Evolutionary conservation across 2,888 invertebrate species (phyloP).

Genomic region (Mylabris sibirica): DNA sequence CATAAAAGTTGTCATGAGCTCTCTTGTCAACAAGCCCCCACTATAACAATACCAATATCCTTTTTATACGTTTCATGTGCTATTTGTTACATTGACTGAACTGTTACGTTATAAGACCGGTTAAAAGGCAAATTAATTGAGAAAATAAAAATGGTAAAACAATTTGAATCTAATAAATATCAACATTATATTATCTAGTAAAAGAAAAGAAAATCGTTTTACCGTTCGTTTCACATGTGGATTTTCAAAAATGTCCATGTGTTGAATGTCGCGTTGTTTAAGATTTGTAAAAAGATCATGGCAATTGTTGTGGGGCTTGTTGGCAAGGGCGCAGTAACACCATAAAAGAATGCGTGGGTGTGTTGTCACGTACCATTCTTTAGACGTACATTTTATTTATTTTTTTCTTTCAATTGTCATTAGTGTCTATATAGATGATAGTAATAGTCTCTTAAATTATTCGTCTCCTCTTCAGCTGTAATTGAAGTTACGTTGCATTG

Average conservation of each 20-base stretch:
- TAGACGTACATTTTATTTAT: slow-evolving; percentile 23
- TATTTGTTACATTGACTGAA: background rate
- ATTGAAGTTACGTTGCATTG: slow-evolving; percentile 52
- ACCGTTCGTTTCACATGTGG: background rate
- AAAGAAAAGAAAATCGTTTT: background rate
- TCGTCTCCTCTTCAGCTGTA: slow-evolving; percentile 49
- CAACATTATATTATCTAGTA: background rate
- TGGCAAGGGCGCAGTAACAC: slow-evolving; percentile 49
- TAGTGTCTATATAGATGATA: slow-evolving; percentile 28
- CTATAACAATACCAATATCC: slow-evolving; percentile 36
- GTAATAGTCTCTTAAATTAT: slow-evolving; percentile 38
- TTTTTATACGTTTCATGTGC: slow-evolving; percentile 20
- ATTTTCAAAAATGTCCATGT: background rate
- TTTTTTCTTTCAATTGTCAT: slow-evolving; percentile 22
- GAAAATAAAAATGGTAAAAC: background rate
- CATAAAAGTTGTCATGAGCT: slow-evolving; percentile 40
- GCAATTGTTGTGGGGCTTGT: slow-evolving; percentile 46
- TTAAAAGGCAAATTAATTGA: background rate
- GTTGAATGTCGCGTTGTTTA: background rate
- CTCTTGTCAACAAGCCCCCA: slow-evolving; percentile 52
- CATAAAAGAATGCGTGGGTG: slow-evolving; percentile 52
- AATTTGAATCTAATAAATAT: background rate
- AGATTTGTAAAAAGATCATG: background rate
- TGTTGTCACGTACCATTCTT: slow-evolving; percentile 31
- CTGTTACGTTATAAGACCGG: background rate